Evolutionary conservation across 2,888 invertebrate species (phyloP).

Genomic region (Ornithoptera priamus): DNA sequence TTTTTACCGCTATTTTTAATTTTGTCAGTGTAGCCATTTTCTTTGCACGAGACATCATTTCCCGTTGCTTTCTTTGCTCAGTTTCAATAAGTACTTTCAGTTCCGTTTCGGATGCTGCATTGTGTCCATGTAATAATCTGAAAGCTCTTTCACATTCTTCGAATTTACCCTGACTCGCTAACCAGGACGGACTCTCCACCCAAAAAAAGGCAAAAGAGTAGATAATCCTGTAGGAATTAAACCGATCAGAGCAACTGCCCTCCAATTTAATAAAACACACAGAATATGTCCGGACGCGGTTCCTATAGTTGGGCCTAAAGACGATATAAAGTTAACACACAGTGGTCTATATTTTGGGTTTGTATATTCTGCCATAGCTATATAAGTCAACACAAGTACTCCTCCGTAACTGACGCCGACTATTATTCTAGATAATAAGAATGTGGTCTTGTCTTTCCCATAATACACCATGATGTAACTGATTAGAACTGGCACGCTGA

Average conservation of each 20-base stretch:
- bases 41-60: constrained; percentile 16
- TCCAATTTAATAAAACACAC: constrained; percentile 38
- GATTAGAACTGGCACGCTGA: constrained; percentile 32
- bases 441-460: constrained; percentile 30
- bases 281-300: constrained; percentile 35
- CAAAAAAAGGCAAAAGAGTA: constrained; percentile 37
- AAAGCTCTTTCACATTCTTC: constrained; percentile 37
- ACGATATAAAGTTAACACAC: constrained; percentile 32
- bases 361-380: constrained; percentile 38
- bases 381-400: constrained; percentile 32
- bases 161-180: constrained; percentile 41
- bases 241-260: constrained; percentile 37
- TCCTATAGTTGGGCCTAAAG: constrained; percentile 34
- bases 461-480: constrained; percentile 38
- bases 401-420: constrained; percentile 40
- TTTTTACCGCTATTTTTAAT: constrained; percentile 16
- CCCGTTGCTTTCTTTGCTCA: constrained; percentile 23
- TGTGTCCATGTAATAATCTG: constrained; percentile 33
- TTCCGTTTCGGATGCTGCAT: constrained; percentile 31
- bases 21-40: constrained; percentile 1
- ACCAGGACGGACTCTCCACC: constrained; percentile 41
- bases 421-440: constrained; percentile 37
- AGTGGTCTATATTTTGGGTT: constrained; percentile 36
- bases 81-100: constrained; percentile 30
- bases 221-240: constrained; percentile 35